Percentiles rank a stretch among this genome's conserved stretches.
Conservation (phyloP, 2,113 vertebrate genomes). For the Hypomesus transpacificus region DNA sequence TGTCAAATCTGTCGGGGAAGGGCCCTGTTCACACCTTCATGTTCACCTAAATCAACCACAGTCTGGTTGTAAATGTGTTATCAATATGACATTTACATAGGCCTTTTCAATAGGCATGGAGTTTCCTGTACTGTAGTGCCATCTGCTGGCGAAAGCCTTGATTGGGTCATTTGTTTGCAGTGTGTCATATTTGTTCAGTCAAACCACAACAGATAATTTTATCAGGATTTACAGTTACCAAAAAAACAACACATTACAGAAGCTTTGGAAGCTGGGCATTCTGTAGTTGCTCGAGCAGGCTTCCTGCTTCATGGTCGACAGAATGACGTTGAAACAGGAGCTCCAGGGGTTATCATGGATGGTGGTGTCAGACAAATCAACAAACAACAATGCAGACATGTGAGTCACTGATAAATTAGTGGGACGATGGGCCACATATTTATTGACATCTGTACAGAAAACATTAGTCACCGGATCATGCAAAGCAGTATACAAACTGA, state of each 20-base stretch:
- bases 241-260: too few relatives aligned
- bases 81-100: not conserved
- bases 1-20: too few relatives aligned
- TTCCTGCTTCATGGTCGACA: too few relatives aligned
- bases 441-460: conserved; percentile 72
- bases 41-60: not conserved
- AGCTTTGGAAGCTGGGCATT: not conserved
- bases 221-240: not conserved
- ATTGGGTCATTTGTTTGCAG: not conserved
- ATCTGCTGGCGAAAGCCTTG: conserved; percentile 45
- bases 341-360: not conserved
- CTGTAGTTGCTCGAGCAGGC: not conserved
- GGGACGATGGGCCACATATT: conserved; percentile 72
- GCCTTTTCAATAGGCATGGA: not conserved
- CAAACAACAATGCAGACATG: conserved; percentile 12
- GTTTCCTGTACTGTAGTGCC: conserved; percentile 33
- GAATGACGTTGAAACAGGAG: not conserved
- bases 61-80: not conserved
- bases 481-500: conserved; percentile 73
- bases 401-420: conserved; percentile 47
- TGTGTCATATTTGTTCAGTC: not conserved
- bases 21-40: not conserved
- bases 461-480: conserved; percentile 72
- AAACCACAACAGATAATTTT: not conserved
- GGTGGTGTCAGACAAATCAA: conserved; percentile 14